A percentile compares a stretch with the other conserved stretches of the same genome.
phyloP scores from a whole-genome alignment of 2,113 vertebrate genomes.

The Ctenodactylus gundi region DNA sequence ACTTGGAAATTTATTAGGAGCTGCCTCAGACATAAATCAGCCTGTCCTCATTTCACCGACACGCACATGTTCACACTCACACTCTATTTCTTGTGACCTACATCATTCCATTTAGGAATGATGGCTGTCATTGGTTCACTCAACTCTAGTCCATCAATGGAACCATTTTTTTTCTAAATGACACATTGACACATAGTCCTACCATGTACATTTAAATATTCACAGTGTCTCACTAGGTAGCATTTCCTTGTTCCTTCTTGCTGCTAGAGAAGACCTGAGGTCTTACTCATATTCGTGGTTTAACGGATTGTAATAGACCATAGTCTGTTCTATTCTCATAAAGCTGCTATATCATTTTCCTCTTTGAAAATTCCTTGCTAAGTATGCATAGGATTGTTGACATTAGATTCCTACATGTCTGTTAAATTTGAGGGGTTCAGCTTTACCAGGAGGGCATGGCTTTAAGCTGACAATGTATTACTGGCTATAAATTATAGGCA shows the following conservation, averaged over 20 bases:
- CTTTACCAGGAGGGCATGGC: not conserved
- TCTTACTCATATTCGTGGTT: not conserved
- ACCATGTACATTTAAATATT: not conserved
- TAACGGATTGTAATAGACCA: conserved; percentile 11
- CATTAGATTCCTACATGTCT: not conserved
- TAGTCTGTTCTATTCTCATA: not conserved
- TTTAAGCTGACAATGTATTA: not conserved
- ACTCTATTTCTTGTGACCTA: not conserved
- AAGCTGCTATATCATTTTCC: not conserved
- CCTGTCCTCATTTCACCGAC: not conserved
- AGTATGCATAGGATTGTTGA: not conserved
- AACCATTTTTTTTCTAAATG: conserved; percentile 4
- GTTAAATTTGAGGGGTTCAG: not conserved
- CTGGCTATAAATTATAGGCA: not conserved
- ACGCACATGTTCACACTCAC: not conserved
- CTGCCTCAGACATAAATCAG: not conserved
- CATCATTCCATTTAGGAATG: not conserved
- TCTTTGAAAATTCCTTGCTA: conserved; percentile 37
- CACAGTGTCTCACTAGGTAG: not conserved
- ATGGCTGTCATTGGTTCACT: not conserved
- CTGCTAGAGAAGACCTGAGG: not conserved
- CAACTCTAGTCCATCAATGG: not conserved
- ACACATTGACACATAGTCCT: not conserved
- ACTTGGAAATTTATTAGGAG: not conserved
- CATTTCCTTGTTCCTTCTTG: not conserved